Evolutionary conservation across 2,888 invertebrate genomes (phyloP).

Genomic region (Apamea crenata): DNA sequence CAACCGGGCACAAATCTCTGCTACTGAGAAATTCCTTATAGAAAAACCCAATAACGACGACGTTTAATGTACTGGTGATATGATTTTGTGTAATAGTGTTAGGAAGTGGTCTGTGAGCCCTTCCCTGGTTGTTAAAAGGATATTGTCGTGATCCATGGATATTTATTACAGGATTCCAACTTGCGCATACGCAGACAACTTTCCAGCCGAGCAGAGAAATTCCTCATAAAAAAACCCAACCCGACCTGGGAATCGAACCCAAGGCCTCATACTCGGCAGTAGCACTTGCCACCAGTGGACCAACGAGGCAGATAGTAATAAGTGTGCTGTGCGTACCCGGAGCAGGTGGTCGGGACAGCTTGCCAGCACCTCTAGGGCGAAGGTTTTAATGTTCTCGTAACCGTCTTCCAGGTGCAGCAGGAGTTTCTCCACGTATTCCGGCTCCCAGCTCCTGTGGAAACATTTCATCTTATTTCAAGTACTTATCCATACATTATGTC

Average conservation of each 20-base stretch:
- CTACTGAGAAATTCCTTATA: too few species aligned
- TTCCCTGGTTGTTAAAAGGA: too few species aligned
- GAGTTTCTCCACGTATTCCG: constrained; percentile 84
- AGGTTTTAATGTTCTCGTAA: constrained; percentile 94
- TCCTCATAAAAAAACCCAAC: neutral
- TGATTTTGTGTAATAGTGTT: too few species aligned
- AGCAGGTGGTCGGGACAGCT: constrained; percentile 75
- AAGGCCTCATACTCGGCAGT: neutral
- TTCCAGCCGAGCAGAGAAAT: too few species aligned
- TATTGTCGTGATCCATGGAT: too few species aligned
- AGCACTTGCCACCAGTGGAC: neutral
- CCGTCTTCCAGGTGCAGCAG: constrained; percentile 92
- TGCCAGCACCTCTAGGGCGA: constrained; percentile 91
- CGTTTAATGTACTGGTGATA: too few species aligned
- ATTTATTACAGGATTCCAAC: too few species aligned
- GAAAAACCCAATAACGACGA: too few species aligned
- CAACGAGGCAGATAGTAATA: neutral
- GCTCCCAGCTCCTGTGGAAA: constrained; percentile 76
- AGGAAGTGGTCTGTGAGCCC: too few species aligned
- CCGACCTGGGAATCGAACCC: too few species aligned
- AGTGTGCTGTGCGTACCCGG: constrained; percentile 67
- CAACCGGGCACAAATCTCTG: too few species aligned
- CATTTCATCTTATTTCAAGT: neutral
- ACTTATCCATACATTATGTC: neutral
- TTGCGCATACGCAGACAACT: too few species aligned